Evolutionary conservation across 2,797 vertebrate genomes (phyloP).

Genomic region (Rhodeus uyekii): DNA sequence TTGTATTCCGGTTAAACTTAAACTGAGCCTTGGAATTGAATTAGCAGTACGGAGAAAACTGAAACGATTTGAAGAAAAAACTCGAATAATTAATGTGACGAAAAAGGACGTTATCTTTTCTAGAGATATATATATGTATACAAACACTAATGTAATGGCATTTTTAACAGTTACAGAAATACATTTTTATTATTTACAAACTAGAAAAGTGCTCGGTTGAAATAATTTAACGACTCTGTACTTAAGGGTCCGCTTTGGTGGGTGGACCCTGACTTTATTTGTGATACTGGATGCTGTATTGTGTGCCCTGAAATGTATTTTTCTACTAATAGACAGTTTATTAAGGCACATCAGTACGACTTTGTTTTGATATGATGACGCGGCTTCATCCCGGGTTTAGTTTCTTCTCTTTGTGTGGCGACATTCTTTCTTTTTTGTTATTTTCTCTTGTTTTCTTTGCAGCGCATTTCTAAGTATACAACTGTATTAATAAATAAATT

Average conservation of each 20-base stretch:
- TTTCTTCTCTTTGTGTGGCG: conserved; percentile 87
- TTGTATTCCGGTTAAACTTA: conserved; percentile 97
- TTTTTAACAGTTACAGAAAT: conserved; percentile 96
- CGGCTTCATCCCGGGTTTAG: conserved; percentile 90
- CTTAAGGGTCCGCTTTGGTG: conserved; percentile 90
- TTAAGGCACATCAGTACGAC: conserved; percentile 96
- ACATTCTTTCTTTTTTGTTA: conserved; percentile 63
- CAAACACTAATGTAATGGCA: conserved; percentile 85
- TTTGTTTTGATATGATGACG: conserved; percentile 96
- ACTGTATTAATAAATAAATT: conserved; percentile 97
- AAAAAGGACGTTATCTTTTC: conserved; percentile 87
- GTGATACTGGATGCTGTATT: conserved; percentile 98
- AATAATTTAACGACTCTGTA: conserved; percentile 91
- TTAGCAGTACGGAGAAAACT: conserved; percentile 86
- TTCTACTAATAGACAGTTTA: conserved; percentile 99
- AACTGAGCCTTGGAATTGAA: conserved; percentile 98
- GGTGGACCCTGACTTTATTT: conserved; percentile 94
- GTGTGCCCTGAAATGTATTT: conserved; percentile 99
- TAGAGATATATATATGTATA: conserved; percentile 78
- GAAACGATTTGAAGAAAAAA: background rate
- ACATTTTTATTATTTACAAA: conserved; percentile 88
- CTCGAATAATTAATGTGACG: background rate
- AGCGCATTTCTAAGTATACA: conserved; percentile 97
- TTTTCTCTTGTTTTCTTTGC: conserved; percentile 81
- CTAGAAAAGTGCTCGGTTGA: conserved; percentile 91